Evolutionary conservation across 2,113 vertebrate genomes (phyloP).

Genomic region (Esox niger): DNA sequence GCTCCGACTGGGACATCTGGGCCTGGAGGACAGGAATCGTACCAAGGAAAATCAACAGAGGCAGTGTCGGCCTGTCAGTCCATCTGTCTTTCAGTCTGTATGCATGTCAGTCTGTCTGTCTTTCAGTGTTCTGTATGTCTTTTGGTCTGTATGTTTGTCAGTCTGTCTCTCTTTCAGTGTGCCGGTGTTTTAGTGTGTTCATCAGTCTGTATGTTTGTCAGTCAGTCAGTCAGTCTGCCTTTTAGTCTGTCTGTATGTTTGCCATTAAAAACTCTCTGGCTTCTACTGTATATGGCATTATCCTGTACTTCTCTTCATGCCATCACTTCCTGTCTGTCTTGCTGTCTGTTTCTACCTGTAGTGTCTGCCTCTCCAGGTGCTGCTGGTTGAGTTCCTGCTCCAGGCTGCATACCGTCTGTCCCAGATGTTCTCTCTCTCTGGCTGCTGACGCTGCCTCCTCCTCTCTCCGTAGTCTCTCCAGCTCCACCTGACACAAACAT

Average conservation of each 20-base stretch:
- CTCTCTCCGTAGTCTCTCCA: slow-evolving; percentile 64
- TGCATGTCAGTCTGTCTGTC: too few species aligned
- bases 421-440: slow-evolving; percentile 61
- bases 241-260: too few species aligned
- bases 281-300: too few species aligned
- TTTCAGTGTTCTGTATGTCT: too few species aligned
- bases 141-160: too few species aligned
- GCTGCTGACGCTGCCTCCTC: slow-evolving; percentile 40
- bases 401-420: slow-evolving; percentile 47
- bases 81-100: too few species aligned
- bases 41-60: not conserved
- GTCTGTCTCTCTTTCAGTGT: too few species aligned
- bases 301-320: not conserved
- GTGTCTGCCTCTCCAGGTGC: slow-evolving; percentile 56
- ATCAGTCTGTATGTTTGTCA: too few species aligned
- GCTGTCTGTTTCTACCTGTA: slow-evolving; percentile 59
- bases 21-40: slow-evolving; percentile 51
- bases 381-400: slow-evolving; percentile 60
- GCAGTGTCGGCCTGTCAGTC: too few species aligned
- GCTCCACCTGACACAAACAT: slow-evolving; percentile 65
- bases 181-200: too few species aligned
- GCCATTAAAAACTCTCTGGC: too few species aligned
- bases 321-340: not conserved
- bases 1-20: slow-evolving; percentile 65
- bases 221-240: too few species aligned